Percentiles rank a stretch among this genome's conserved stretches.
Conservation (phyloP, 2,797 vertebrate species). For the Rachycentron canadum region DNA sequence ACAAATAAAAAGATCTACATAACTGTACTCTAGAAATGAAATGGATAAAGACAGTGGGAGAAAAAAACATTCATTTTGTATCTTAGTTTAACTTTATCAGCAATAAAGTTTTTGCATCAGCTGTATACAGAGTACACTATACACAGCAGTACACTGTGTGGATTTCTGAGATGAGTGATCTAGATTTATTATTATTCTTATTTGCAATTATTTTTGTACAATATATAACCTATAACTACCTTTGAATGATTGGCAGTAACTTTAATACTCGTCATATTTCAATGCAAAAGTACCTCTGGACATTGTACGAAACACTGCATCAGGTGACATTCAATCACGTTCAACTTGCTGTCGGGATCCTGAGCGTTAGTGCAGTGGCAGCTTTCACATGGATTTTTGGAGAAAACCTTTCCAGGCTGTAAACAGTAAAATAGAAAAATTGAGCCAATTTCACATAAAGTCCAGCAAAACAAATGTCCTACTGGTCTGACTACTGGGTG, state of each 20-base stretch:
- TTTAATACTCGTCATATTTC: not conserved
- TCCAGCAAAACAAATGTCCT: not conserved
- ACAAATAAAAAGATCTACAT: slow-evolving; percentile 4
- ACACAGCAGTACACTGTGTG: not conserved
- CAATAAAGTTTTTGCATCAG: not conserved
- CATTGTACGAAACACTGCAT: slow-evolving; percentile 69
- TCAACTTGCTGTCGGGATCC: slow-evolving; percentile 53
- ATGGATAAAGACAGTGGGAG: no score
- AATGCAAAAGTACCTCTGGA: slow-evolving; percentile 53
- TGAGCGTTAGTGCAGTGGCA: slow-evolving; percentile 80
- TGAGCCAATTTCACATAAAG: slow-evolving; percentile 13
- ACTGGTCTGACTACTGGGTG: not conserved
- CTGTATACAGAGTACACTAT: no score
- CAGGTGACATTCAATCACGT: slow-evolving; percentile 59
- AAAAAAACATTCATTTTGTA: not conserved
- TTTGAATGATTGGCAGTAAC: not conserved
- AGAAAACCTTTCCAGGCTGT: slow-evolving; percentile 77
- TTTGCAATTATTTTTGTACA: not conserved
- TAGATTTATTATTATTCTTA: not conserved
- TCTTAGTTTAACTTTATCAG: not conserved
- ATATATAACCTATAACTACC: not conserved
- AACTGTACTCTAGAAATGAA: not conserved
- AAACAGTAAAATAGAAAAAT: slow-evolving; percentile 15
- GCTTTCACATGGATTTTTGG: slow-evolving; percentile 70
- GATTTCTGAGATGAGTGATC: slow-evolving; percentile 11